A percentile compares a stretch with the other conserved stretches of the same genome.
Conservation (phyloP, 2,797 vertebrate species). For the Pterois miles region DNA sequence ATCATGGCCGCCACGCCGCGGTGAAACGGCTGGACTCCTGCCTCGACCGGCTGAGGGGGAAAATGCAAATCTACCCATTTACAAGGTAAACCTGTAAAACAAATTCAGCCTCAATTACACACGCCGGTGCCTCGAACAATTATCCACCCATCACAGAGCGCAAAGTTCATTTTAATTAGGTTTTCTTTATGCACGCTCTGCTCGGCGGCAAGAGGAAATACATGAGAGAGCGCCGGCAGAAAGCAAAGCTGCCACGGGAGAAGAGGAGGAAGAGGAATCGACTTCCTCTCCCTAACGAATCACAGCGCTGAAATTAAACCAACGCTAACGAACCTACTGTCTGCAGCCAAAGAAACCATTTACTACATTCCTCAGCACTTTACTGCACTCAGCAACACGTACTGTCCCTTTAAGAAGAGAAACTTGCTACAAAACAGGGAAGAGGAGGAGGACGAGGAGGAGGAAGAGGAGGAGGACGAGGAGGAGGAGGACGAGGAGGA, state of each 20-base stretch:
- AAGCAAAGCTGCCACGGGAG: no score
- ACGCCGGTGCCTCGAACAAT: conserved; percentile 62
- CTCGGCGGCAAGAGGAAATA: no score
- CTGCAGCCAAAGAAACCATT: conserved; percentile 19
- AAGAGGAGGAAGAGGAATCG: conserved; percentile 11
- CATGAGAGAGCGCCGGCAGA: no score
- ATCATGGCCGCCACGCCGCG: neutral
- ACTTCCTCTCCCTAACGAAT: conserved; percentile 62
- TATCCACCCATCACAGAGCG: conserved; percentile 58
- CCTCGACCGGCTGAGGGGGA: neutral
- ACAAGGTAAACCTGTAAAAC: conserved; percentile 63
- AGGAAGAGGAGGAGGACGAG: no score
- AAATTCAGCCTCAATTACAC: conserved; percentile 68
- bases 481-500: no score
- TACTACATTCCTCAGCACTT: conserved; percentile 47
- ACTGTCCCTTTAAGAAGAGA: no score
- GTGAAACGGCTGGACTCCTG: conserved; percentile 2
- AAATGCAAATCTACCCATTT: conserved; percentile 51
- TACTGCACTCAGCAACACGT: conserved; percentile 15
- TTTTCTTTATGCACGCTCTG: neutral
- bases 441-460: no score
- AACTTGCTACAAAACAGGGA: no score
- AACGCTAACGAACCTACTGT: conserved; percentile 66
- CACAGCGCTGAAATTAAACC: conserved; percentile 64
- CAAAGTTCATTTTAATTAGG: conserved; percentile 64